A percentile compares a stretch with the other conserved stretches of the same genome.
phyloP scores from a whole-genome alignment of 2,797 vertebrate genomes.

The Trematomus bernacchii region DNA sequence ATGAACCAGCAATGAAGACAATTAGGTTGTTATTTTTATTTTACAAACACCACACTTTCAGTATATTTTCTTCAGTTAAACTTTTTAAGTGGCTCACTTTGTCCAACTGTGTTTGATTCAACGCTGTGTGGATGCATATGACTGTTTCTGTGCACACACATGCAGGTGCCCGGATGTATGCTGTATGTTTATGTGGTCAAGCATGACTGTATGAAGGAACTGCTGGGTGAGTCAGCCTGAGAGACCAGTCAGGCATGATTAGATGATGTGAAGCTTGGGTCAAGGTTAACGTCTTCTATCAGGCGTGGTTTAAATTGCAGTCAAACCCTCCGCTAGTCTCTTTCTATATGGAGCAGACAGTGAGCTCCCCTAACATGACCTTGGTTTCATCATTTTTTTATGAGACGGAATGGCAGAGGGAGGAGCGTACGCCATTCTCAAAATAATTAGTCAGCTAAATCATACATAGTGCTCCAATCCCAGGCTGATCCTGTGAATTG shows the following conservation, averaged over 20 bases:
- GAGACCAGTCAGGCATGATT: conserved; percentile 58
- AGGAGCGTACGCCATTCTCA: conserved; percentile 34
- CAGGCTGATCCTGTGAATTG: conserved; percentile 28
- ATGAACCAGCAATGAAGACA: background rate
- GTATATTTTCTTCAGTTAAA: background rate
- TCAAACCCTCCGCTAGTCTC: conserved; percentile 36
- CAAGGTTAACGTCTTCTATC: conserved; percentile 74
- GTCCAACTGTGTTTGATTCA: conserved; percentile 1
- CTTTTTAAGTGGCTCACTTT: background rate
- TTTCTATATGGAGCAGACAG: conserved; percentile 45
- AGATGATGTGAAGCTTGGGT: conserved; percentile 64
- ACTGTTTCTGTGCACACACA: background rate
- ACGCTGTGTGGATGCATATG: background rate
- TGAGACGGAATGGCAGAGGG: conserved; percentile 56
- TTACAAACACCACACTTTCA: background rate
- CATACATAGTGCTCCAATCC: background rate
- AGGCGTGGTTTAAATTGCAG: conserved; percentile 62
- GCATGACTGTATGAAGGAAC: conserved; percentile 24
- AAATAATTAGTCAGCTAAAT: conserved; percentile 71
- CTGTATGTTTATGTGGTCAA: conserved; percentile 17
- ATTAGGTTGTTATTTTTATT: background rate
- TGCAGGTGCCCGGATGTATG: background rate
- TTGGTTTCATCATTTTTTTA: conserved; percentile 77
- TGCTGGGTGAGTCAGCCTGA: conserved; percentile 39
- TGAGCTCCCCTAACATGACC: conserved; percentile 63